Conservation (phyloP, 2,113 vertebrate species). For the Archocentrus centrarchus region DNA sequence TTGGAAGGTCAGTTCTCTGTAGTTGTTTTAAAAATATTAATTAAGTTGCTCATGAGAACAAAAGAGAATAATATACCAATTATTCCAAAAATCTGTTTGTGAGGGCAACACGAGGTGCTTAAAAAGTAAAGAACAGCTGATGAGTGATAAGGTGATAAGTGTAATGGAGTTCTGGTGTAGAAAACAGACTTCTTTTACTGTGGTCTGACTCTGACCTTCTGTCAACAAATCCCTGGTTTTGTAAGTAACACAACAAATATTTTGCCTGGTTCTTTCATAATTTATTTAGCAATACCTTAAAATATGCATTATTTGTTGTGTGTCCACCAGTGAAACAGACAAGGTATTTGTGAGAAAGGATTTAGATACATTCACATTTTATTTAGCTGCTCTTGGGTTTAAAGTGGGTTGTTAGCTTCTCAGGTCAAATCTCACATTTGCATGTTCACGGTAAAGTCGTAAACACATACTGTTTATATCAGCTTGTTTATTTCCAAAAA, state of each 20-base stretch:
- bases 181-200: neutral
- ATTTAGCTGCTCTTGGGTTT: neutral
- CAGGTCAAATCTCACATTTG: slow-evolving; percentile 25
- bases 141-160: neutral
- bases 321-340: neutral
- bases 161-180: neutral
- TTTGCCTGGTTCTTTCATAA: slow-evolving; percentile 14
- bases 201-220: slow-evolving; percentile 23
- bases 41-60: slow-evolving; percentile 25
- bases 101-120: slow-evolving; percentile 7
- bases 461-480: slow-evolving; percentile 46
- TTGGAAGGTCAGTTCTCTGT: slow-evolving; percentile 33
- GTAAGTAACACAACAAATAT: neutral
- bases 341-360: neutral
- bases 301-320: slow-evolving; percentile 7
- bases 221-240: slow-evolving; percentile 6
- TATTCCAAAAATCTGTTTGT: neutral
- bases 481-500: slow-evolving; percentile 26
- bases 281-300: slow-evolving; percentile 21
- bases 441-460: slow-evolving; percentile 23
- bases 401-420: neutral
- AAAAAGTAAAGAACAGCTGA: slow-evolving; percentile 29
- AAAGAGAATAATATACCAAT: slow-evolving; percentile 7
- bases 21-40: slow-evolving; percentile 44
- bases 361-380: neutral